Conservation (phyloP, 2,113 vertebrate species). For the Lanius collurio region DNA sequence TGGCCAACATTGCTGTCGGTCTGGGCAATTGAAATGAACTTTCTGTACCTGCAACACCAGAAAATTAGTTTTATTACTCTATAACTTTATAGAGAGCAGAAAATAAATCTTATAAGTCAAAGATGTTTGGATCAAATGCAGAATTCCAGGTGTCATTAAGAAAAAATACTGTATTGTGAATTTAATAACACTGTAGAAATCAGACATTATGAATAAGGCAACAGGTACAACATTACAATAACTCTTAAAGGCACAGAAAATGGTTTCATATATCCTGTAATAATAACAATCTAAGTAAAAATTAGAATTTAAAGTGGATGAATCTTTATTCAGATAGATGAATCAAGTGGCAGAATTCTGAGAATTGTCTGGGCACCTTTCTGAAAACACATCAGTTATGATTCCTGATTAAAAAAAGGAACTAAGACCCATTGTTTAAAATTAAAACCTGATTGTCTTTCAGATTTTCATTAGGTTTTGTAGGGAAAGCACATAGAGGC, state of each 20-base stretch:
- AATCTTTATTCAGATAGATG: background rate
- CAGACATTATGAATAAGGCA: background rate
- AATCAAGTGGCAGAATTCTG: background rate
- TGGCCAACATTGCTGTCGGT: background rate
- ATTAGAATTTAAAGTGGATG: background rate
- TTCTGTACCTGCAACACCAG: background rate
- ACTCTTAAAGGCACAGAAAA: background rate
- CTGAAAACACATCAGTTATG: background rate
- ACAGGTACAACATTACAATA: background rate
- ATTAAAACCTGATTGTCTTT: background rate
- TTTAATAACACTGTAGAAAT: background rate
- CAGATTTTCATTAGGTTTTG: background rate
- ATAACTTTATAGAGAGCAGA: background rate
- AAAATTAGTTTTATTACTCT: background rate
- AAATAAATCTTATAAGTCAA: background rate
- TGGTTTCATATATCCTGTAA: background rate
- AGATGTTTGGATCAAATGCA: background rate
- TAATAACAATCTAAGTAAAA: background rate
- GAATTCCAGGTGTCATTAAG: background rate
- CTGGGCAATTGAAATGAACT: background rate
- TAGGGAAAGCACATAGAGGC: background rate
- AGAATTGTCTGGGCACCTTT: background rate
- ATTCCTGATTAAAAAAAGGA: background rate
- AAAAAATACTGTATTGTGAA: background rate
- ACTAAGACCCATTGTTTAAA: background rate